phyloP scores from a whole-genome alignment of 2,113 vertebrate species.

The Regulus satrapa region DNA sequence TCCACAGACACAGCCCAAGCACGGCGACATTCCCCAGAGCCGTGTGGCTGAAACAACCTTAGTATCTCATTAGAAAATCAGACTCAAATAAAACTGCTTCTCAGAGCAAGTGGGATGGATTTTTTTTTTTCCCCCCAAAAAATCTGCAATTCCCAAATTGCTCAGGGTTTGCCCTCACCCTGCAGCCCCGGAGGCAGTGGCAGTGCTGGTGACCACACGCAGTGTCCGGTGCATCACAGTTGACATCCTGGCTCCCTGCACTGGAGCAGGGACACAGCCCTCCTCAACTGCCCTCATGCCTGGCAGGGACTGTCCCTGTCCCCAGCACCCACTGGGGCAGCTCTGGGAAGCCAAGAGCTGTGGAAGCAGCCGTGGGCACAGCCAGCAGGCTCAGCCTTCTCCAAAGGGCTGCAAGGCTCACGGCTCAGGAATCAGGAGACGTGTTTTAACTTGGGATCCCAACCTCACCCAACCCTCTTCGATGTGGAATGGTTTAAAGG shows the following conservation, averaged over 20 bases:
- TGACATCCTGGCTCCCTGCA: background rate
- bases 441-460: slow-evolving; percentile 67
- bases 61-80: background rate
- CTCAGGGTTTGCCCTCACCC: background rate
- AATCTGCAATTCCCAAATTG: accelerated
- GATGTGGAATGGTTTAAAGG: slow-evolving; percentile 28
- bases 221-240: accelerated
- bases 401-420: background rate
- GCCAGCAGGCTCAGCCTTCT: background rate
- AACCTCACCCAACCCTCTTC: slow-evolving; percentile 56
- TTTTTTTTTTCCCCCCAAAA: background rate
- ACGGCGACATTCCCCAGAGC: background rate
- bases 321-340: background rate
- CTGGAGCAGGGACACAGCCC: background rate
- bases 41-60: accelerated
- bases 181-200: background rate
- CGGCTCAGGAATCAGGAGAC: slow-evolving; percentile 54
- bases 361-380: background rate
- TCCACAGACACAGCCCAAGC: background rate
- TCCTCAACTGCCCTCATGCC: background rate
- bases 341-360: background rate
- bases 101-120: background rate
- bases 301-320: background rate
- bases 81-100: background rate
- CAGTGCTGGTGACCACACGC: accelerated